Evolutionary conservation across 2,888 invertebrate species (phyloP).

Genomic region (Heliconius sara): DNA sequence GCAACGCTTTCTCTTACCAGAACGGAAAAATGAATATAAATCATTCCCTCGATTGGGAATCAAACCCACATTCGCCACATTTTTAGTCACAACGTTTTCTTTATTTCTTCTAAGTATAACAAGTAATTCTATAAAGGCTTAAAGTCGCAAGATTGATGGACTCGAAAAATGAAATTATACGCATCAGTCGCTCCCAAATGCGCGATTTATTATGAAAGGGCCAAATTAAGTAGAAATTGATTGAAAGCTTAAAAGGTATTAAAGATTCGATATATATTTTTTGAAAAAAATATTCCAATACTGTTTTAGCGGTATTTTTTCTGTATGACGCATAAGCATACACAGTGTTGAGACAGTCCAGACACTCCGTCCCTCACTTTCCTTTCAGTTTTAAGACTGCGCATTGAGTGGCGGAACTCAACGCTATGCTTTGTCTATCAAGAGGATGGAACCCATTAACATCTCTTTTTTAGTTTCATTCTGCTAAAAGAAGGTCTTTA

Average conservation of each 20-base stretch:
- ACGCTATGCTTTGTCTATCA: too few relatives aligned
- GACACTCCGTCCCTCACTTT: too few relatives aligned
- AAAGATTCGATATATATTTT: neutral
- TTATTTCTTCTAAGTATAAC: neutral
- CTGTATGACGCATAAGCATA: too few relatives aligned
- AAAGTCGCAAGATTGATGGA: constrained; percentile 18
- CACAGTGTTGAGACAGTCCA: too few relatives aligned
- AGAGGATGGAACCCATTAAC: too few relatives aligned
- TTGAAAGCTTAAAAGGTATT: constrained; percentile 13
- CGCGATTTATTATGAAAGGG: constrained; percentile 16
- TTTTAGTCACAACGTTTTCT: neutral
- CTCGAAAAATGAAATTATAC: constrained; percentile 17
- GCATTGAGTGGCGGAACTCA: too few relatives aligned
- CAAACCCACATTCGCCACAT: neutral
- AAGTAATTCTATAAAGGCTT: neutral
- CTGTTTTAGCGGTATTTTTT: neutral
- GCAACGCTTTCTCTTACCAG: neutral
- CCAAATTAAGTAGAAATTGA: constrained; percentile 9
- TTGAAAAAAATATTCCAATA: neutral
- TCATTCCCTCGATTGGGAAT: neutral
- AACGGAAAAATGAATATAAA: neutral
- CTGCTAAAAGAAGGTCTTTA: too few relatives aligned
- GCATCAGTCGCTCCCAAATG: constrained; percentile 1
- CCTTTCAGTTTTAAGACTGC: too few relatives aligned
- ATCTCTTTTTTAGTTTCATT: too few relatives aligned